These are phyloP conservation scores for Lanistes nyassanus DNA, from an alignment of 1,140 invertebrate species.

Conservation along the genomic window DNA sequence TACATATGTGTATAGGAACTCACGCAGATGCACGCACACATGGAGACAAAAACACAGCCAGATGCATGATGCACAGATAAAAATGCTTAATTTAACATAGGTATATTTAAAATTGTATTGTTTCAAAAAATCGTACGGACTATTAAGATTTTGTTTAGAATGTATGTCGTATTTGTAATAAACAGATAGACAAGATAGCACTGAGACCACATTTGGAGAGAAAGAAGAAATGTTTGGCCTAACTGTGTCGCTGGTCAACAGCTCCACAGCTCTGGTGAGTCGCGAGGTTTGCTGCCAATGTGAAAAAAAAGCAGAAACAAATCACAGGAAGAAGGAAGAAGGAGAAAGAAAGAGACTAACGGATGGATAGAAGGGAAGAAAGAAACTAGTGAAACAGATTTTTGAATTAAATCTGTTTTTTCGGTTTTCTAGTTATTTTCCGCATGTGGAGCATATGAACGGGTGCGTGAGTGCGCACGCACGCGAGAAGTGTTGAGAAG, in stretches of 20 bases:
- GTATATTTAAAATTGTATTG: neutral
- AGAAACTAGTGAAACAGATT: no score
- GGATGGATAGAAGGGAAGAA: no score
- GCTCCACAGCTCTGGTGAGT: constrained; percentile 1
- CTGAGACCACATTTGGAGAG: neutral
- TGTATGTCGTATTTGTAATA: no score
- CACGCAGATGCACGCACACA: constrained; percentile 13
- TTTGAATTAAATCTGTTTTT: no score
- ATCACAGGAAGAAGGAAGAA: no score
- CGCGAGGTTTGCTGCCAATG: neutral
- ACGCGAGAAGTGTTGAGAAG: no score
- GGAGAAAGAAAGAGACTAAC: no score
- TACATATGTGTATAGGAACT: neutral
- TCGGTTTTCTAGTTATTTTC: neutral
- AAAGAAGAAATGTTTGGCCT: neutral
- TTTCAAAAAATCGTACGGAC: neutral
- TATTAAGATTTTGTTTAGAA: no score
- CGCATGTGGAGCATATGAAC: neutral
- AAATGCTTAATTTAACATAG: neutral
- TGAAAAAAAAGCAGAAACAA: neutral
- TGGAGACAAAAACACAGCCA: constrained; percentile 6
- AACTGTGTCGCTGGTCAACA: neutral
- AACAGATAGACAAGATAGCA: neutral
- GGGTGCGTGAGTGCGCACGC: no score
- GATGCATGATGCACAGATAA: neutral